Conservation (phyloP, 2,888 invertebrate genomes). For the Heteropelma amictum region DNA sequence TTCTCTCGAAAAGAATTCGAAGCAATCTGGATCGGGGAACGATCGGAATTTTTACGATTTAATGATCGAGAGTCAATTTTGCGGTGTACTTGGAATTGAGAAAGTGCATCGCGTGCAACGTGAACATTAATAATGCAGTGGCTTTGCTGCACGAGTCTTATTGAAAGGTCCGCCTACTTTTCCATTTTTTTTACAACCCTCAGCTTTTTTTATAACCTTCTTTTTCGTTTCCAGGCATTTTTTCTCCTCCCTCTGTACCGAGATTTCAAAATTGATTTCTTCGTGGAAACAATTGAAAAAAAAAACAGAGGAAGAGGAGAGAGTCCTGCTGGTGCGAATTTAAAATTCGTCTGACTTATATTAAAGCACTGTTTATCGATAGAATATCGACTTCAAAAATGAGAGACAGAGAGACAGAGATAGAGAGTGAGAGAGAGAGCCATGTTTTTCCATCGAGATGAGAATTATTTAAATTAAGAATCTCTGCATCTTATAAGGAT, state of each 20-base stretch:
- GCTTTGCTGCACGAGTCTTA: slow-evolving; percentile 61
- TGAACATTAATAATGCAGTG: slow-evolving; percentile 71
- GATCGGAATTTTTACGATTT: slow-evolving; percentile 30
- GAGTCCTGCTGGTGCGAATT: neutral
- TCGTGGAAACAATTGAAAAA: slow-evolving; percentile 66
- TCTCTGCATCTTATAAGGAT: neutral
- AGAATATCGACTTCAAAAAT: no score
- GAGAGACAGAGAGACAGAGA: neutral
- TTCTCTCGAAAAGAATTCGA: no score
- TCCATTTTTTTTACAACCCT: slow-evolving; percentile 59
- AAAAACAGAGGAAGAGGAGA: neutral
- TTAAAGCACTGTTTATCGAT: no score
- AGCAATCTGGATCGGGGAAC: neutral
- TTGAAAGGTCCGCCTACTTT: slow-evolving; percentile 58
- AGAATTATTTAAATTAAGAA: slow-evolving; percentile 1
- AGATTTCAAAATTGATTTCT: slow-evolving; percentile 61
- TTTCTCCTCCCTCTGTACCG: neutral
- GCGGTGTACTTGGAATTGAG: slow-evolving; percentile 42
- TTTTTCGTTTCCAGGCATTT: neutral
- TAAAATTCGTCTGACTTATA: neutral
- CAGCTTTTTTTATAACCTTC: slow-evolving; percentile 27
- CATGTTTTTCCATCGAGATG: neutral
- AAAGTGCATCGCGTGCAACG: slow-evolving; percentile 70
- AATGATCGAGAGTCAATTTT: neutral
- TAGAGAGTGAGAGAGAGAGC: neutral